Conservation (phyloP, 2,797 vertebrate genomes). For the Eleutherodactylus coqui region DNA sequence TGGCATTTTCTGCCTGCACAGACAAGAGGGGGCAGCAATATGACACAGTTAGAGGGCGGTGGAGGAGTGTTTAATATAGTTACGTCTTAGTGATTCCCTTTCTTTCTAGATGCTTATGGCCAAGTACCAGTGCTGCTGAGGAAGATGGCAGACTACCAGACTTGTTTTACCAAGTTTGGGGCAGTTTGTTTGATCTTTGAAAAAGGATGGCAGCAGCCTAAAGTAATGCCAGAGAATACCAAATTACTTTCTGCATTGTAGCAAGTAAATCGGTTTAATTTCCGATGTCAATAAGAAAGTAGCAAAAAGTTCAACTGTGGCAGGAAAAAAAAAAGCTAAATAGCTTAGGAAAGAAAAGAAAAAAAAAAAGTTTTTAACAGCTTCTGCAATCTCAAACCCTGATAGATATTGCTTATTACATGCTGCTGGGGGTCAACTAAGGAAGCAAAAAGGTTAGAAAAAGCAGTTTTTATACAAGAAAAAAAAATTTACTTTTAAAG, state of each 20-base stretch:
- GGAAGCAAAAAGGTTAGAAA: not conserved
- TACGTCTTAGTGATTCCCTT: slow-evolving; percentile 46
- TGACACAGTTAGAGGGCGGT: slow-evolving; percentile 66
- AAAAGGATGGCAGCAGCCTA: not conserved
- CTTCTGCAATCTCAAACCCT: not conserved
- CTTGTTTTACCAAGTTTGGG: not conserved
- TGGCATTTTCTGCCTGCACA: slow-evolving; percentile 40
- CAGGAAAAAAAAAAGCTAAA: not conserved
- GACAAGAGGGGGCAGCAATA: slow-evolving; percentile 58
- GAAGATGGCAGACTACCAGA: slow-evolving; percentile 31
- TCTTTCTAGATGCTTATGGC: slow-evolving; percentile 65
- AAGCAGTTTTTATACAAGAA: not conserved
- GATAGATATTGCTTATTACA: not conserved
- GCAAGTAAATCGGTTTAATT: too few relatives aligned
- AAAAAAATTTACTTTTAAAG: not conserved
- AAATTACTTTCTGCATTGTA: not conserved
- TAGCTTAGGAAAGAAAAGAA: not conserved
- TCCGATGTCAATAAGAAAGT: too few relatives aligned
- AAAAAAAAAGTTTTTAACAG: not conserved
- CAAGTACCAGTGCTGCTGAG: slow-evolving; percentile 27
- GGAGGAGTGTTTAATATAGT: slow-evolving; percentile 75
- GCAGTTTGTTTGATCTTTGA: not conserved
- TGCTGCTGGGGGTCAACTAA: not conserved
- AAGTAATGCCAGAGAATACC: slow-evolving; percentile 14
- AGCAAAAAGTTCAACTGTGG: not conserved